A percentile compares a stretch with the other conserved stretches of the same genome.
These are phyloP conservation scores for Lordiphosa collinella DNA, from an alignment of 1,140 invertebrate genomes.

Conservation along the genomic window DNA sequence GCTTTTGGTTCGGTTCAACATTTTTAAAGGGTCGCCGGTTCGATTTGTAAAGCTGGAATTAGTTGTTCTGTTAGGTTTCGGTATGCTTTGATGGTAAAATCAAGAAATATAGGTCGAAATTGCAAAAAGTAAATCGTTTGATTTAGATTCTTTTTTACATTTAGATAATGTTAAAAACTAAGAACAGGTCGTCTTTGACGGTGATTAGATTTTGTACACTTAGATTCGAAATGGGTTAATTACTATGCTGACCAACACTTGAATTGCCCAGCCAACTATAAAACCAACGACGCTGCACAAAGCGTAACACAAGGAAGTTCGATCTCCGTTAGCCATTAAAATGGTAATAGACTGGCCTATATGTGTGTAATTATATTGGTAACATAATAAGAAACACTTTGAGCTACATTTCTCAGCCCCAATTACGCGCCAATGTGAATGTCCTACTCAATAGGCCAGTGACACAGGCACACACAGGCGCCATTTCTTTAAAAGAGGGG, in stretches of 20 bases:
- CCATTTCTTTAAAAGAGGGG: not conserved
- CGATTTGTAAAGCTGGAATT: too few relatives aligned
- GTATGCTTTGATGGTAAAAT: too few relatives aligned
- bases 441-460: conserved; percentile 66
- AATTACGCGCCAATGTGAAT: conserved; percentile 56
- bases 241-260: not conserved
- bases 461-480: conserved; percentile 35
- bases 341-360: not conserved
- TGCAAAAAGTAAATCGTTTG: too few relatives aligned
- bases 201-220: too few relatives aligned
- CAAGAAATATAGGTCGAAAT: too few relatives aligned
- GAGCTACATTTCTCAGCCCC: conserved; percentile 37
- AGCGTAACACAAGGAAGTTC: conserved; percentile 29
- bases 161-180: too few relatives aligned
- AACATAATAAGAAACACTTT: conserved; percentile 31
- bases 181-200: too few relatives aligned
- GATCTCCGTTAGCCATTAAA: conserved; percentile 18
- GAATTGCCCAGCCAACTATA: not conserved
- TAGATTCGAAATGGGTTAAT: too few relatives aligned
- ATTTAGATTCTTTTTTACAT: too few relatives aligned
- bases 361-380: conserved; percentile 17
- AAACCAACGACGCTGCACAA: conserved; percentile 7
- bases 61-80: too few relatives aligned
- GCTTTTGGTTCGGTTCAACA: too few relatives aligned
- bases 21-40: too few relatives aligned